Evolutionary conservation across 92 coral and sea anemone genomes (phyloP), one percentile per base, ranked within the genome.

Genomic region (Actinernus sp.): DNA sequence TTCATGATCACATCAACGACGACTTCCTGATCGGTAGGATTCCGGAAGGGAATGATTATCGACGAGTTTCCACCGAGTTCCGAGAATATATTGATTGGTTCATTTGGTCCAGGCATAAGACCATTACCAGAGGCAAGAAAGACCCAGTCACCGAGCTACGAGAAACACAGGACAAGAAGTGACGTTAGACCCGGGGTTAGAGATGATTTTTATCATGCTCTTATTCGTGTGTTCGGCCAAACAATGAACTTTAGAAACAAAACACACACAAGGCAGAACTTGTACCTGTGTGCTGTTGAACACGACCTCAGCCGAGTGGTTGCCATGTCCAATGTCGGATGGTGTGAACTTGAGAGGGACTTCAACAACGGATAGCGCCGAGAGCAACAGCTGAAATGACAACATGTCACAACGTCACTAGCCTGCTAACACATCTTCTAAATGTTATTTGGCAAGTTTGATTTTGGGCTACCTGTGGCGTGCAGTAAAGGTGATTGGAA

Each of bases 311-410:
- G 99, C 95, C 12, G 82, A 65, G 36, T 95, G 99, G 49, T 79
- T 83, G 12, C 70, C 76, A 29, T 84, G 81, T 31, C 99, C 99
- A 46, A 95, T 71, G 53, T 80, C 82, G 4, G 99, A 87, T 3
- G 99, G 99, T 4, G 97, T 95, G 54, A 95, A 95, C 58, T 89
- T 91, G 8, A 95, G 88, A 22, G 99, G 99, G 21, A 95, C 73
- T 48, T 95, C 97, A 9, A 95, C 37, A 34, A 76, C 39, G 18
- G 83, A 51, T 38, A 73, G 75, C 2, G 99, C 84, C 28, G 87
- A 61, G 47, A 95, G 66, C 3, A 83, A 73, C 64, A 95, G 66
- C 96, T 89, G 46, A 26, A 31, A 31, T 19, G 62, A 37, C 2
- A 51, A 34, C n/a, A n/a, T n/a, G n/a, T n/a, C n/a, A n/a, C n/a